phyloP scores from a whole-genome alignment of 2,888 invertebrate genomes.

The Eristalis tenax region DNA sequence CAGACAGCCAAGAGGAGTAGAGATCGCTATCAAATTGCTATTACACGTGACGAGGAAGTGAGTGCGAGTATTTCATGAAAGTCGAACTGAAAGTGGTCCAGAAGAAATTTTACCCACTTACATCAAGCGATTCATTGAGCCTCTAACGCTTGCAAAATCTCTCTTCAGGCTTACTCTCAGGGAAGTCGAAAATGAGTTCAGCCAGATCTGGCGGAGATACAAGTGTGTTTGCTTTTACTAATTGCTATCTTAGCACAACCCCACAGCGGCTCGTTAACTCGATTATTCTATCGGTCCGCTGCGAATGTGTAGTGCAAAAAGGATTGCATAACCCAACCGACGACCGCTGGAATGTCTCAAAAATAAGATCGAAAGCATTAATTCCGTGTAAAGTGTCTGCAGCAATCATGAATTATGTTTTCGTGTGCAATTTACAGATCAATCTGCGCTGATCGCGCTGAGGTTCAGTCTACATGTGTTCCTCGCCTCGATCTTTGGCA shows the following conservation, averaged over 20 bases:
- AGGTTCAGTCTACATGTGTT: neutral
- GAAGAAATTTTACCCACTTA: neutral
- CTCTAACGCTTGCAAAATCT: neutral
- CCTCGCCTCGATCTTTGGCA: neutral
- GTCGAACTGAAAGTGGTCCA: neutral
- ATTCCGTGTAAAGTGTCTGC: conserved; percentile 30
- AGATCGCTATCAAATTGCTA: neutral
- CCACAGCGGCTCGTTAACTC: neutral
- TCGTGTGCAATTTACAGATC: neutral
- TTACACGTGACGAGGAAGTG: neutral
- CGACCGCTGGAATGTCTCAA: conserved; percentile 40
- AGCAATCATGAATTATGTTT: neutral
- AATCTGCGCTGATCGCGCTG: neutral
- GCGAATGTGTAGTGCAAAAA: neutral
- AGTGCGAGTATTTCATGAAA: neutral
- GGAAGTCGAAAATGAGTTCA: neutral
- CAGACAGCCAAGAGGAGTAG: neutral
- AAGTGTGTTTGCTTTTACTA: neutral
- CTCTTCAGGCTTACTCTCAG: neutral
- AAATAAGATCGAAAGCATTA: conserved; percentile 67
- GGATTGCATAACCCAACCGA: neutral
- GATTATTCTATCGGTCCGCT: neutral
- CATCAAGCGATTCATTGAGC: neutral
- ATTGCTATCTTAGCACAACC: neutral
- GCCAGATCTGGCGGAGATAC: neutral